Base-by-base conservation (phyloP, 2,113 vertebrate species). In the Cryptoleucopteryx plumbea region DNA sequence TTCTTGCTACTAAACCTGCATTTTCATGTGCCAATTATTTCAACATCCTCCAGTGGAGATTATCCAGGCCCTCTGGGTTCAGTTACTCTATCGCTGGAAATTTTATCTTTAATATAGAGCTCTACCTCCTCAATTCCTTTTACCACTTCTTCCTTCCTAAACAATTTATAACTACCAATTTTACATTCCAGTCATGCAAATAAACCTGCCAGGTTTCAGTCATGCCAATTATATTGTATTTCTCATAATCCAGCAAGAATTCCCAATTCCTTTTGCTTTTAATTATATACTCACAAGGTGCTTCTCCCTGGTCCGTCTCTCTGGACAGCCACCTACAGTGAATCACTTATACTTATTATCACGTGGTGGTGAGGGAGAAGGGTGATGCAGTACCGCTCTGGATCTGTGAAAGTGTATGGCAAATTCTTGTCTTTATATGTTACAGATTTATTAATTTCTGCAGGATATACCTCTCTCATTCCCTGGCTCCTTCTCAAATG, bases 11-110 rank as follows among this genome's bases (percentile, higher is more conserved):
- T 31, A 90, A 82, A 75, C 63, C 82, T 86, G 48, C 45, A 82
- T 93, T 96, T 96, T 95, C 90, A 42, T 83, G 53, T 92, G 84
- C 78, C 93, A 92, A 88, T 95, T 97, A 96, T 90, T 96, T 92
- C 66, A 45, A 10, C 93, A 73, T 65, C 42, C 85, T 90, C 58
- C 48, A 82, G 70, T 80, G 87, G 82, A 94, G 85, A 90, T 93
- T 86, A 91, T 83, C 74, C 62, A 65, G 47, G 9, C 43, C 90
- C 45, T 82, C 78, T 45, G 89, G 70, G 91, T 85, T 95, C 84
- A 75, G 70, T 91, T 95, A 25, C 45, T 89, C 79, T 85, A 29
- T 48, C 4, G 2, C 66, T 85, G 71, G 85, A 92, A 96, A 88
- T 88, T 91, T 82, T 87, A 68, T 75, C 91, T 95, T 87, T 87